Evolutionary conservation across 1,140 invertebrate species (phyloP), one percentile per base, ranked within the genome.

Genomic region (Trachymyrmex septentrionalis): DNA sequence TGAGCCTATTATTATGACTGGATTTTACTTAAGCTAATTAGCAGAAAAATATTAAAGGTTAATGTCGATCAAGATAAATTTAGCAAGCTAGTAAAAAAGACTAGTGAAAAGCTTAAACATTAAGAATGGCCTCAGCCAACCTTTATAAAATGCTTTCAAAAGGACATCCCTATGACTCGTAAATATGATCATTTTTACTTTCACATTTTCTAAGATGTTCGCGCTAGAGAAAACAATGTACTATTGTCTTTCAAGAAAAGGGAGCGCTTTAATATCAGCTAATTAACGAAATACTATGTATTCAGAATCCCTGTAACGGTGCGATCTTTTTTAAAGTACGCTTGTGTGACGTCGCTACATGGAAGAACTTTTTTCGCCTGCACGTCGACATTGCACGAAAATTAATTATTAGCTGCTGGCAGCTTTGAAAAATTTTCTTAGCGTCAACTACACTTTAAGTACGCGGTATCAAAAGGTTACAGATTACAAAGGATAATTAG

Each of bases 321-420:
- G n/a, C 59, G 69, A 75, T 44, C 38, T 73, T 84, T 61, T 81
- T 71, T 57, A 38, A 71, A 44, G 34, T 44, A 21, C 30, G 30
- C 48, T 16, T 61, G 57, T 73, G 55, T 84, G 69, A 61, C 67
- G 53, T 82, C 16, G 80, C 38, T 73, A 80, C 59, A 53, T 85
- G 61, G 67, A 85, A 80, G 84, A 66, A 53, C 61, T 66, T 80
- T 85, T 80, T 80, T 48, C 50, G n/a, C 38, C 48, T 38, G 34
- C 34, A 48, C 50, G 55, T 38, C 19, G 81, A 27, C 59, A 84
- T 77, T 84, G 38, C 57, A 76, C 59, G 84, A 66, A 85, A 85
- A 85, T 85, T 85, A 85, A 85, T 85, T 85, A 85, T 85, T 80
- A 85, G 61, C n/a, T n/a, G 55, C 57, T 82, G 55, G 57, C 48